phyloP scores from a whole-genome alignment of 2,113 vertebrate genomes.

The Callithrix jacchus region DNA sequence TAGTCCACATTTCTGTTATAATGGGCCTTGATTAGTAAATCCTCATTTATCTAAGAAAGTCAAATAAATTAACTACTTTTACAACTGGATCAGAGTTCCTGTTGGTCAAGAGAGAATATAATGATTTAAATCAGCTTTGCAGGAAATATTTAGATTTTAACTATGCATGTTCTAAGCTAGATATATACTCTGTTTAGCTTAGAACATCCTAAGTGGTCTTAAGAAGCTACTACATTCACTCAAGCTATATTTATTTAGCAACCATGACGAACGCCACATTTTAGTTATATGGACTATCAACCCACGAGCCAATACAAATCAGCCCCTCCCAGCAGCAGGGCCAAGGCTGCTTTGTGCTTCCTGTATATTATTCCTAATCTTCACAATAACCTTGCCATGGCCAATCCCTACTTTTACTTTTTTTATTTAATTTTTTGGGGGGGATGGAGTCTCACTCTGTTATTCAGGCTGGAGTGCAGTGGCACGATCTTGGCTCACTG shows the following conservation, averaged over 20 bases:
- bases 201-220: not conserved
- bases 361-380: not conserved
- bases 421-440: too few species aligned
- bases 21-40: not conserved
- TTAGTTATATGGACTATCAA: not conserved
- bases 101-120: not conserved
- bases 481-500: too few species aligned
- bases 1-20: not conserved
- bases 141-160: not conserved
- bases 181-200: not conserved
- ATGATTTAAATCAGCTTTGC: not conserved
- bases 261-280: not conserved
- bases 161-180: not conserved
- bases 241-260: not conserved
- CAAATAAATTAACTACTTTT: not conserved
- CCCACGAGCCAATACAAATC: not conserved
- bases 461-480: too few species aligned
- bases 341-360: not conserved
- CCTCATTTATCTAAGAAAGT: not conserved
- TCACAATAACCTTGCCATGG: not conserved
- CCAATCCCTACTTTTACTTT: not conserved
- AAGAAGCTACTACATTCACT: not conserved
- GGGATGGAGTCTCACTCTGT: too few species aligned
- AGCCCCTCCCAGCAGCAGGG: too few species aligned
- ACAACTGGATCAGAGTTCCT: not conserved